Percentiles rank a stretch among this genome's conserved stretches.
Evolutionary conservation across 2,797 vertebrate genomes (phyloP).

Genomic region (Rhinoraja longicauda): DNA sequence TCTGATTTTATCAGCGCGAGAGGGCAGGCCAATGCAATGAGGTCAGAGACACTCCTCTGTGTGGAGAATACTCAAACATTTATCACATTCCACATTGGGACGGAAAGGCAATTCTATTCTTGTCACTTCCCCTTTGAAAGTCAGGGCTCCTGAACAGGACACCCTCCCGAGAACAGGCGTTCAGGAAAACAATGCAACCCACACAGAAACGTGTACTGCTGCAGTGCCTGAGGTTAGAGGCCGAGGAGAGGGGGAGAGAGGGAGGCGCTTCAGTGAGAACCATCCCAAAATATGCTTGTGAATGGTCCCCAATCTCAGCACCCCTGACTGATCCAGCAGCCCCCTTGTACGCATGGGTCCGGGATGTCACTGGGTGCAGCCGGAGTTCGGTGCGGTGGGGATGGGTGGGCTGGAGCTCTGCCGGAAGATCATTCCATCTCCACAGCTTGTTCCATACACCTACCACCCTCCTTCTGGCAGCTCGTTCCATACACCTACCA

Average conservation of each 20-base stretch:
- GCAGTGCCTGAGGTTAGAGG: too few relatives aligned
- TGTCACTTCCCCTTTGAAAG: not conserved
- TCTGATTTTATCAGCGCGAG: not conserved
- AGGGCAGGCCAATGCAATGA: not conserved
- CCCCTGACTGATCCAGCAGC: too few relatives aligned
- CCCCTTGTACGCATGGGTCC: too few relatives aligned
- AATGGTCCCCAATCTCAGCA: too few relatives aligned
- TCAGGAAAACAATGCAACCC: not conserved
- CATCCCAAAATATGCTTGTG: too few relatives aligned
- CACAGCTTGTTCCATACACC: too few relatives aligned
- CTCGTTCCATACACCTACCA: too few relatives aligned
- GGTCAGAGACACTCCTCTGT: not conserved
- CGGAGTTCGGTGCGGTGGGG: too few relatives aligned
- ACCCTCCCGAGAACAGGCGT: not conserved
- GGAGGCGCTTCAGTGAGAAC: not conserved
- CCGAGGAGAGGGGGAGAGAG: not conserved
- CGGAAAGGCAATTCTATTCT: not conserved
- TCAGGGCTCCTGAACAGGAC: not conserved
- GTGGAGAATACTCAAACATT: not conserved
- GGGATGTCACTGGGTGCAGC: too few relatives aligned
- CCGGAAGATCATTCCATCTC: too few relatives aligned
- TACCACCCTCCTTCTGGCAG: too few relatives aligned
- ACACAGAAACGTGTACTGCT: not conserved
- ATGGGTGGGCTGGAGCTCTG: too few relatives aligned
- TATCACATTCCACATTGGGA: not conserved